Evolutionary conservation across 2,113 vertebrate genomes (phyloP).

Genomic region (Melanerpes aurifrons): DNA sequence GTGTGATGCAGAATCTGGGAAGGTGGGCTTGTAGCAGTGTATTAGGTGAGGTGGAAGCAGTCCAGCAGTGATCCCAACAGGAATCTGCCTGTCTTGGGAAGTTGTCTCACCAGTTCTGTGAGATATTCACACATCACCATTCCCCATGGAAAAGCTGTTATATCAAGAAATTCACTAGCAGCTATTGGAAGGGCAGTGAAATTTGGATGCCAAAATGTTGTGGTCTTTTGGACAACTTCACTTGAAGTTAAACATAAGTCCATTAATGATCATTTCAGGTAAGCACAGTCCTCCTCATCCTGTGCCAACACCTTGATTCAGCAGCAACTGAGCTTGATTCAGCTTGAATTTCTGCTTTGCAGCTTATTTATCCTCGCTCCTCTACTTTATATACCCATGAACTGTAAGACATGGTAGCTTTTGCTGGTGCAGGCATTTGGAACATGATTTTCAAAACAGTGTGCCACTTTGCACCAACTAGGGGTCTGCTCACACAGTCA

Average conservation of each 20-base stretch:
- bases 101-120: neutral
- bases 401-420: neutral
- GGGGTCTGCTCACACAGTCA: neutral
- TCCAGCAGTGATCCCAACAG: neutral
- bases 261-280: neutral
- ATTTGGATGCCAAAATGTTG: neutral
- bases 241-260: neutral
- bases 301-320: no score
- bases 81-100: neutral
- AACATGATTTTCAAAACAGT: neutral
- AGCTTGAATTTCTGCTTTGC: neutral
- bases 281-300: neutral
- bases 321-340: neutral
- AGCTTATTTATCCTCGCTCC: neutral
- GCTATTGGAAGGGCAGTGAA: neutral
- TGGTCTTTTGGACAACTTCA: neutral
- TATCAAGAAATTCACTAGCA: neutral
- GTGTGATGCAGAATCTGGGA: neutral
- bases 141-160: neutral
- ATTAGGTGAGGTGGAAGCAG: neutral
- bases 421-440: neutral
- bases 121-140: neutral
- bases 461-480: neutral
- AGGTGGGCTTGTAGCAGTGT: neutral
- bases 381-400: neutral